Percentiles rank a stretch among this genome's conserved stretches.
These are phyloP conservation scores for Cottus gobio DNA, from an alignment of 2,113 vertebrate species.

Conservation along the genomic window DNA sequence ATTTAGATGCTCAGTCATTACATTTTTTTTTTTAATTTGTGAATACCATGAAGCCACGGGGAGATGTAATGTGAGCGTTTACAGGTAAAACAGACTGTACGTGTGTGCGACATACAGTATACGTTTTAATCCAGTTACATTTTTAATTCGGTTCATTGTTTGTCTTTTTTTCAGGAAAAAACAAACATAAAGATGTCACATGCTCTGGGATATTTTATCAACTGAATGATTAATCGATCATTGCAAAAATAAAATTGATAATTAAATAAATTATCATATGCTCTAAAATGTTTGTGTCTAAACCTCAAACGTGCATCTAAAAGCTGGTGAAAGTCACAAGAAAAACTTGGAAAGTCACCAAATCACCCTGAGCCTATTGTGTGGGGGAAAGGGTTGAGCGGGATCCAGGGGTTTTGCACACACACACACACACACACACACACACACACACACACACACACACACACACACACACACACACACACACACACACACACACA, in stretches of 20 bases:
- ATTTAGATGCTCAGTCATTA: neutral
- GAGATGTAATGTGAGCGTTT: neutral
- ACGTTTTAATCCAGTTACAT: neutral
- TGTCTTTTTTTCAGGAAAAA: neutral
- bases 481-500: conserved; percentile 7
- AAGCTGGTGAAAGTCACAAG: neutral
- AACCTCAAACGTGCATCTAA: neutral
- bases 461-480: no score
- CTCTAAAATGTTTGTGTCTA: neutral
- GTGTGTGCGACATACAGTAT: neutral
- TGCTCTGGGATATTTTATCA: neutral
- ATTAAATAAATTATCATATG: neutral
- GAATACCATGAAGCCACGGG: neutral
- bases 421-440: no score
- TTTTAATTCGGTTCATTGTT: neutral
- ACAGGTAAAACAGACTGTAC: neutral
- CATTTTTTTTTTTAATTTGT: no score
- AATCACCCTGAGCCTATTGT: neutral
- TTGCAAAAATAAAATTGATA: neutral
- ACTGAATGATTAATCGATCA: neutral
- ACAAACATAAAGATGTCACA: neutral
- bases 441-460: no score
- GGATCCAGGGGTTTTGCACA: no score
- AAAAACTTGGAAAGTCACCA: neutral
- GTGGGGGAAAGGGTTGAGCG: no score